Evolutionary conservation across 2,113 vertebrate genomes (phyloP).

Genomic region (Crocuta crocuta): DNA sequence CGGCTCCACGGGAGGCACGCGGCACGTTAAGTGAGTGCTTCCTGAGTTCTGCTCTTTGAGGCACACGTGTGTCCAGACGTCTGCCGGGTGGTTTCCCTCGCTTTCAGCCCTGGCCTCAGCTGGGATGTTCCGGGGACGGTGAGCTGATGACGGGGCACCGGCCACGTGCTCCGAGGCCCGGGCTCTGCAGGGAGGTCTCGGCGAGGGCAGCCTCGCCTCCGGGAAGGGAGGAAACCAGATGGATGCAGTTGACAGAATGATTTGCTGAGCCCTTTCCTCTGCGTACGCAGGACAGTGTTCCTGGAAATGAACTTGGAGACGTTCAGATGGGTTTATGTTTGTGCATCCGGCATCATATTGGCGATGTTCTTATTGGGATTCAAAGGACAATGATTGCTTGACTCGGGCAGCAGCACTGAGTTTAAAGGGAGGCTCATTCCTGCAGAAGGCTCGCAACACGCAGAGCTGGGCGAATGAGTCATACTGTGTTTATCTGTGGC

Average conservation of each 20-base stretch:
- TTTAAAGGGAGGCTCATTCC: not conserved
- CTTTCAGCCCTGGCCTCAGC: not conserved
- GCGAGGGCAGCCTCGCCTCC: not conserved
- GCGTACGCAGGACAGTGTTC: not conserved
- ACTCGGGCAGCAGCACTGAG: not conserved
- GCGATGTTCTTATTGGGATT: slow-evolving; percentile 39
- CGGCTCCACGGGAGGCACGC: not conserved
- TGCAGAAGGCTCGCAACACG: not conserved
- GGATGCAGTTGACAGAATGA: not conserved
- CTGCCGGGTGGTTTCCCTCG: not conserved
- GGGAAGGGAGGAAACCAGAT: not conserved
- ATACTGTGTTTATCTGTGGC: not conserved
- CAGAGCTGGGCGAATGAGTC: not conserved
- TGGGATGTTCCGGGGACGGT: not conserved
- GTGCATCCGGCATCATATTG: not conserved
- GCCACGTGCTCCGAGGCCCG: not conserved
- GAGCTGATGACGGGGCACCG: too few relatives aligned
- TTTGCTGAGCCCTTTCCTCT: not conserved
- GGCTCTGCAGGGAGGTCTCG: not conserved
- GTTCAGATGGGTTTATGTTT: not conserved
- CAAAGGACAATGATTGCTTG: slow-evolving; percentile 4
- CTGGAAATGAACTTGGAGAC: not conserved
- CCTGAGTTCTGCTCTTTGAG: not conserved
- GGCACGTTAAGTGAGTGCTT: not conserved
- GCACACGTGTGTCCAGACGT: not conserved